phyloP scores from a whole-genome alignment of 2,888 invertebrate species.

The Lithophane leautieri region DNA sequence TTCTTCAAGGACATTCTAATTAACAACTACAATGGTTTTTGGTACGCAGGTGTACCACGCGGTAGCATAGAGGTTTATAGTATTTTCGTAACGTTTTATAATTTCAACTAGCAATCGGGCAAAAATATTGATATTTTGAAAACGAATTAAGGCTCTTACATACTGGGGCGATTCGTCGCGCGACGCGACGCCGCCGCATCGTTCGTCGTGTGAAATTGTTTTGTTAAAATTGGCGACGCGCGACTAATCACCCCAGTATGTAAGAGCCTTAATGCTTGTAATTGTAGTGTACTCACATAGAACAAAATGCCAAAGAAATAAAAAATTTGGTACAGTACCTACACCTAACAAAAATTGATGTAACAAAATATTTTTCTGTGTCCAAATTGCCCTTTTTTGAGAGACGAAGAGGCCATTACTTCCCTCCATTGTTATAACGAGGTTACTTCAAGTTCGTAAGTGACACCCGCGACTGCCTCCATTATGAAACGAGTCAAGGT shows the following conservation, averaged over 20 bases:
- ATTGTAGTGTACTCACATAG: not conserved
- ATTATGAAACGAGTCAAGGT: constrained; percentile 44
- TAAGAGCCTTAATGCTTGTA: too few relatives aligned
- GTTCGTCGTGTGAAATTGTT: too few relatives aligned
- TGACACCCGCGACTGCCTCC: constrained; percentile 51
- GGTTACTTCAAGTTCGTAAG: constrained; percentile 59
- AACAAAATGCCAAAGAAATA: not conserved
- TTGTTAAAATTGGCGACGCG: too few relatives aligned
- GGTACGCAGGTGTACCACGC: too few relatives aligned
- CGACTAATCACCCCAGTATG: too few relatives aligned
- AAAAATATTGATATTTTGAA: too few relatives aligned
- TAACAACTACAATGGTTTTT: too few relatives aligned
- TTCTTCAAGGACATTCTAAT: too few relatives aligned
- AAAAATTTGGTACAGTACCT: not conserved
- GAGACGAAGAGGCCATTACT: constrained; percentile 68
- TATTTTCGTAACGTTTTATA: not conserved
- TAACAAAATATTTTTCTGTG: constrained; percentile 60
- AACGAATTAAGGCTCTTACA: too few relatives aligned
- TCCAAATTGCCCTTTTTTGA: constrained; percentile 69
- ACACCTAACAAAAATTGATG: constrained; percentile 25
- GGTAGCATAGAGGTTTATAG: too few relatives aligned
- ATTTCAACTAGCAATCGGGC: not conserved
- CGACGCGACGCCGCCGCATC: too few relatives aligned
- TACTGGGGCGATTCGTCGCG: too few relatives aligned
- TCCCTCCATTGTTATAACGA: constrained; percentile 68